phyloP scores from a whole-genome alignment of 2,113 vertebrate species.

The Dinomys branickii region DNA sequence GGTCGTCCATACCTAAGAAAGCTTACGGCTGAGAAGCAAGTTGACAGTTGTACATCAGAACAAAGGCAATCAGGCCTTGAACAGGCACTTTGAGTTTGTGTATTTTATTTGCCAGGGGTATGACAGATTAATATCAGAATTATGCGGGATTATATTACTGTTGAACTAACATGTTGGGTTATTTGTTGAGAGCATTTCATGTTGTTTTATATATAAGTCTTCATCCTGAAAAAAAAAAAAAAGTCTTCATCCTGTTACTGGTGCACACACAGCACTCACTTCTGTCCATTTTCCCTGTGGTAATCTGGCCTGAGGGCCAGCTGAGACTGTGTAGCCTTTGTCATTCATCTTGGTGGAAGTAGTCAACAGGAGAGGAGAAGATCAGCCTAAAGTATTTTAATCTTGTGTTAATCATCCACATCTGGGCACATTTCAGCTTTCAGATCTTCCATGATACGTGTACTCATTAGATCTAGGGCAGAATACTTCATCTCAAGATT shows the following conservation, averaged over 20 bases:
- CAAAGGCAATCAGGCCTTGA: neutral
- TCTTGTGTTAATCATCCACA: constrained; percentile 45
- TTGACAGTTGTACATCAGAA: neutral
- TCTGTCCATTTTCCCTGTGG: neutral
- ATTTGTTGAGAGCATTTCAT: neutral
- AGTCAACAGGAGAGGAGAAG: neutral
- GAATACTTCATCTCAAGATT: neutral
- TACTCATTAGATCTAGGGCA: neutral
- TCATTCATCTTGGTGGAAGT: constrained; percentile 1
- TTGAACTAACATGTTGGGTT: neutral
- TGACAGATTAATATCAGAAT: neutral
- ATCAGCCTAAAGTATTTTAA: neutral
- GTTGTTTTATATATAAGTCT: neutral
- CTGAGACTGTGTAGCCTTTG: neutral
- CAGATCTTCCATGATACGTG: neutral
- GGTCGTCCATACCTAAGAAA: neutral
- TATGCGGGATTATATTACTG: neutral
- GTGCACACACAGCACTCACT: neutral
- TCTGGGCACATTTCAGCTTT: neutral
- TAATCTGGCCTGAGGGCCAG: neutral
- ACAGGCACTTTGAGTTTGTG: neutral
- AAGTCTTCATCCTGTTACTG: neutral
- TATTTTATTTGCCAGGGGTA: neutral
- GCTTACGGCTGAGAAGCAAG: neutral
- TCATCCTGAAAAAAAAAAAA: too few species aligned